Evolutionary conservation across 2,113 vertebrate species (phyloP).

Genomic region (Pogonocichla stellata): DNA sequence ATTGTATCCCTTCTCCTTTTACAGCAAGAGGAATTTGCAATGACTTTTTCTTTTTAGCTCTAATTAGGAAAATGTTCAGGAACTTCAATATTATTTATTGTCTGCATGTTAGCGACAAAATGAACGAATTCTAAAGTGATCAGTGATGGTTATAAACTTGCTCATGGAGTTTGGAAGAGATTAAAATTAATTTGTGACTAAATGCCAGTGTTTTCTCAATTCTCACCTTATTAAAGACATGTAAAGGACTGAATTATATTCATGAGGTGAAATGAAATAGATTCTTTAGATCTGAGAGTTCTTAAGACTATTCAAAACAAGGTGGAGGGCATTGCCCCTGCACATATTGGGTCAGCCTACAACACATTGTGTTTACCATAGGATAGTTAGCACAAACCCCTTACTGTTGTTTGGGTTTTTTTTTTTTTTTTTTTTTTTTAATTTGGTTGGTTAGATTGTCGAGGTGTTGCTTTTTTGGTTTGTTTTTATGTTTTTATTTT

Average conservation of each 20-base stretch:
- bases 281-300: neutral
- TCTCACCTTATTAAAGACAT: neutral
- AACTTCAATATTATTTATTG: neutral
- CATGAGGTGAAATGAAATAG: neutral
- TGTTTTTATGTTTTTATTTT: neutral
- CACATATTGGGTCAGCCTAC: neutral
- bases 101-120: neutral
- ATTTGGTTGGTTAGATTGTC: neutral
- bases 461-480: neutral
- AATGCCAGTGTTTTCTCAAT: neutral
- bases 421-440: too few relatives aligned
- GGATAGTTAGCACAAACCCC: neutral
- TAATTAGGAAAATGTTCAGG: neutral
- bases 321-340: neutral
- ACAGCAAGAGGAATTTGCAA: neutral
- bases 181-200: neutral
- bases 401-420: neutral
- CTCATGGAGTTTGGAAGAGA: neutral
- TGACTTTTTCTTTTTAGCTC: neutral
- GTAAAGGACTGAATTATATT: neutral
- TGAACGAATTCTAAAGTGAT: neutral
- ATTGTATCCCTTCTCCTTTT: neutral
- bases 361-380: neutral
- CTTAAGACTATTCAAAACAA: neutral
- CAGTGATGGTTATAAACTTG: neutral